Evolutionary conservation across 2,797 vertebrate species (phyloP).

Genomic region (Hoplostethus atlanticus): DNA sequence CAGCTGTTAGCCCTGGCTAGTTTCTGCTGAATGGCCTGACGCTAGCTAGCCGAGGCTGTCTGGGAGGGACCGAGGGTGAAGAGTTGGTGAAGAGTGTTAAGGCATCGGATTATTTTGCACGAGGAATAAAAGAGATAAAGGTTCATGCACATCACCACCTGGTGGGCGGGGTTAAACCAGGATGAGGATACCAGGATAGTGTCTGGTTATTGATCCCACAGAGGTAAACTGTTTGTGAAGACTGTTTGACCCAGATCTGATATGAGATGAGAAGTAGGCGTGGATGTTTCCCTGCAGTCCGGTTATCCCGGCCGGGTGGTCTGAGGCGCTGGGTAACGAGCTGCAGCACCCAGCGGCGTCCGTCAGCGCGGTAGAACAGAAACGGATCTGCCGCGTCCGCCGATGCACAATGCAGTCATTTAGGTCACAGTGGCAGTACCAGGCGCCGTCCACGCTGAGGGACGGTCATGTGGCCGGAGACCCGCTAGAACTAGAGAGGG

Average conservation of each 20-base stretch:
- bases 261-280: background rate
- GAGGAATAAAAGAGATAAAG: background rate
- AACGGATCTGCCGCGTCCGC: background rate
- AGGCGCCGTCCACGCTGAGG: slow-evolving; percentile 46
- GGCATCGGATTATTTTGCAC: slow-evolving; percentile 2
- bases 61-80: no score
- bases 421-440: slow-evolving; percentile 56
- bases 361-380: slow-evolving; percentile 8
- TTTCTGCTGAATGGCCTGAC: slow-evolving; percentile 55
- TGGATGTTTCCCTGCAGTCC: background rate
- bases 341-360: slow-evolving; percentile 11
- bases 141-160: background rate
- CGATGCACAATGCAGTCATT: slow-evolving; percentile 68
- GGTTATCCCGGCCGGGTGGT: background rate
- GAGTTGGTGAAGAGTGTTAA: no score
- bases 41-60: slow-evolving; percentile 14
- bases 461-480: slow-evolving; percentile 26
- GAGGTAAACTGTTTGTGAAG: background rate
- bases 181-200: no score
- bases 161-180: background rate
- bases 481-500: background rate
- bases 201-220: background rate
- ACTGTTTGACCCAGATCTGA: slow-evolving; percentile 2
- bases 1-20: slow-evolving; percentile 59
- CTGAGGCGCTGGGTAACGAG: slow-evolving; percentile 23